phyloP scores from a whole-genome alignment of 2,888 invertebrate genomes.

The Oegoconia quadripuncta region DNA sequence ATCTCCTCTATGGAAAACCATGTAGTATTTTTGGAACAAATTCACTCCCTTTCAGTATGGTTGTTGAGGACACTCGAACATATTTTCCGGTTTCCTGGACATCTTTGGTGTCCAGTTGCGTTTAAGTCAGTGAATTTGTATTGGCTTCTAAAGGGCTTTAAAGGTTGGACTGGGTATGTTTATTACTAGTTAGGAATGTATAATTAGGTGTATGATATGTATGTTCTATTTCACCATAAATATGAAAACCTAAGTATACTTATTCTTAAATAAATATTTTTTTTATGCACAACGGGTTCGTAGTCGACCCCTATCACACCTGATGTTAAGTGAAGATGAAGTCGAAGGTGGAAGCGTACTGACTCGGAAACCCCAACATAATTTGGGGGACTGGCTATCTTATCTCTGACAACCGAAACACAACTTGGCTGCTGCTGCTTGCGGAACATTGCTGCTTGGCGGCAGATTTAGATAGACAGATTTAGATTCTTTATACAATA shows the following conservation, averaged over 20 bases:
- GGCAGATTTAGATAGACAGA: too few species aligned
- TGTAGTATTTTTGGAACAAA: conserved; percentile 33
- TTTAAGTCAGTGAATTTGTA: neutral
- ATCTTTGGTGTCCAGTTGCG: conserved; percentile 24
- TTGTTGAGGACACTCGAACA: conserved; percentile 24
- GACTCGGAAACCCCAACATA: too few species aligned
- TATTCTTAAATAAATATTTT: neutral
- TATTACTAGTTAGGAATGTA: neutral
- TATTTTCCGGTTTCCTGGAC: conserved; percentile 29
- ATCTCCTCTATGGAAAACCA: conserved; percentile 29
- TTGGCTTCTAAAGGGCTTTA: neutral
- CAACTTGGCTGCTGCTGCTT: too few species aligned
- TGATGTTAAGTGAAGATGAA: too few species aligned
- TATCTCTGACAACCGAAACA: too few species aligned
- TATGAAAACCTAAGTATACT: neutral
- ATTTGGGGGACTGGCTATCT: too few species aligned
- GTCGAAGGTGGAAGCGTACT: too few species aligned
- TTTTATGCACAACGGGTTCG: too few species aligned
- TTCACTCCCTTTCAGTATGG: conserved; percentile 19
- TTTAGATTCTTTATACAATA: too few species aligned
- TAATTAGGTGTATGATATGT: neutral
- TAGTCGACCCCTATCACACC: too few species aligned
- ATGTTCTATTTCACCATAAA: neutral
- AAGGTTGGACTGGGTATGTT: neutral
- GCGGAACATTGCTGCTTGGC: too few species aligned